Conservation (phyloP, 53 echinoderm and acorn worm genomes). For the Holothuria scabra region DNA sequence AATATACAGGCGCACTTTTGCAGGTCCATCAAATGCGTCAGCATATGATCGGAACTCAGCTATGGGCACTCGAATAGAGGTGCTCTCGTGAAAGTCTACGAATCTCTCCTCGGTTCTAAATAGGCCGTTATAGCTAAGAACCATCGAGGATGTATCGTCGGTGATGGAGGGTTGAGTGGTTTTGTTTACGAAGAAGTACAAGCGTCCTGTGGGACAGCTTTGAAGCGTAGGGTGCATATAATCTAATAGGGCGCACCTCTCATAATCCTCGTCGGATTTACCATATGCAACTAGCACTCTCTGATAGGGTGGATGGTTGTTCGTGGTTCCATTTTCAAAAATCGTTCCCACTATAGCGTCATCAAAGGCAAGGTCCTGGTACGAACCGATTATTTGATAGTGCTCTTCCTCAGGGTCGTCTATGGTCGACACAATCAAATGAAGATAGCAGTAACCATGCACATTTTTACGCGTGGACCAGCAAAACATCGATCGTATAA, state of each 20-base stretch:
- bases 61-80: not conserved
- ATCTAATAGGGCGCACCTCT: not conserved
- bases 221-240: too few species aligned
- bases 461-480: not conserved
- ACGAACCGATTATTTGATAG: slow-evolving; percentile 6
- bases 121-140: not conserved
- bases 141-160: not conserved
- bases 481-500: too few species aligned
- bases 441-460: not conserved
- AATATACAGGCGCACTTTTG: not conserved
- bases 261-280: not conserved
- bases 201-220: too few species aligned
- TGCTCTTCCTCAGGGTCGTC: slow-evolving; percentile 1
- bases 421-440: not conserved
- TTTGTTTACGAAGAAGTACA: slow-evolving; percentile 19
- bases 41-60: not conserved
- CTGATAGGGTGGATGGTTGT: too few species aligned
- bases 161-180: slow-evolving; percentile 20
- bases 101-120: not conserved
- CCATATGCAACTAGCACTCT: not conserved
- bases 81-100: not conserved
- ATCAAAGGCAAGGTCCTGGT: not conserved
- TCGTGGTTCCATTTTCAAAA: not conserved
- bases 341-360: not conserved
- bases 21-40: not conserved